Evolutionary conservation across 2,113 vertebrate species (phyloP), one percentile per base, ranked within the genome.

Genomic region (Cinclus cinclus): DNA sequence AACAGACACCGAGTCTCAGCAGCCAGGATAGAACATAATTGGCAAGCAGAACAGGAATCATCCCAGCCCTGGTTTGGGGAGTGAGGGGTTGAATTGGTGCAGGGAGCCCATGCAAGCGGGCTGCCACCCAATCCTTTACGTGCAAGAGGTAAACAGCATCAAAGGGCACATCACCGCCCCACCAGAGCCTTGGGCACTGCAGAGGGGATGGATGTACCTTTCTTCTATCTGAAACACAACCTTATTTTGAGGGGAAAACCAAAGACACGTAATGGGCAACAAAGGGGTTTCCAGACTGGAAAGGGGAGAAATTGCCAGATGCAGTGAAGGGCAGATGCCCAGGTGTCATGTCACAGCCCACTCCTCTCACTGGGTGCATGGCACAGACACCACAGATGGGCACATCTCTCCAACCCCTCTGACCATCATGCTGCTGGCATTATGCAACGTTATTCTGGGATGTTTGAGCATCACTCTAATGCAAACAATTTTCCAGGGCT

Each of bases 31-130:
- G 80, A 91, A 82, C 1, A 6, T 65, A 73, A 79, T 33, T 19
- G 28, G 49, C 4, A 11, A 75, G 80, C 23, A 82, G 52, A 65
- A 11, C 25, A 60, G 47, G 52, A 77, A 70, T 52, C 7, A 3
- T 14, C 49, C n/a, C 6, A 3, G n/a, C 9, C 8, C 31, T 11
- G 16, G 10, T 56, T 22, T 60, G 37, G 19, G 24, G n/a, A 76
- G 7, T 2, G 2, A 90, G 42, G 39, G 23, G 13, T 4, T 65
- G 53, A 75, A 42, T 10, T 58, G 62, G 53, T 46, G 39, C 5
- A 9, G 23, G 25, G 11, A 89, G 39, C 27, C 71, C 55, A 15
- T 19, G 28, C 1, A 0, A 92, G 46, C 0, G 0, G 44, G 21
- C 24, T 90, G n/a, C 30, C 30, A 71, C 27, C 44, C 79, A 82